These are phyloP conservation scores for Rhingia campestris DNA, from an alignment of 2,888 invertebrate genomes.

Conservation along the genomic window DNA sequence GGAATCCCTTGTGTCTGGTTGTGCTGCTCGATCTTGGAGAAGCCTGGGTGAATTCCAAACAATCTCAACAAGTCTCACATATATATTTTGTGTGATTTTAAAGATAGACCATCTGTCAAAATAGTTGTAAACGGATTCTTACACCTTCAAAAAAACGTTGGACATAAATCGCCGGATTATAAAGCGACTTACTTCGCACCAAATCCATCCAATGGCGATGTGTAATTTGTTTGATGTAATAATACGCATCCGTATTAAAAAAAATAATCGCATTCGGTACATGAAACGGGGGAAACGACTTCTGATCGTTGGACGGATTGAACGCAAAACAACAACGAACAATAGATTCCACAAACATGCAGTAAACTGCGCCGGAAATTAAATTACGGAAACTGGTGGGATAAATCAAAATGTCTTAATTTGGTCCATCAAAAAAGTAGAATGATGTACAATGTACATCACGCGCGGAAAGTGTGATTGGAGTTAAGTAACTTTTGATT, in stretches of 20 bases:
- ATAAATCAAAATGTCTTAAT: constrained; percentile 64
- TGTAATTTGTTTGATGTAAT: constrained; percentile 52
- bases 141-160: constrained; percentile 50
- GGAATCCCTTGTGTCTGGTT: constrained; percentile 18
- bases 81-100: constrained; percentile 26
- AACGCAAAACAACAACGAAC: constrained; percentile 38
- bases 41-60: constrained; percentile 13
- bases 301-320: constrained; percentile 62
- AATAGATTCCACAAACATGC: constrained; percentile 29
- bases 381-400: constrained; percentile 52
- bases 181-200: constrained; percentile 14
- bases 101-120: constrained; percentile 51
- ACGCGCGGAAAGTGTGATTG: constrained; percentile 16
- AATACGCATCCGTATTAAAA: constrained; percentile 57
- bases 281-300: constrained; percentile 53
- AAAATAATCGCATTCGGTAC: constrained; percentile 60
- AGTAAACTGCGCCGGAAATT: constrained; percentile 66
- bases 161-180: constrained; percentile 45
- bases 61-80: not conserved
- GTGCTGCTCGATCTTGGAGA: constrained; percentile 18
- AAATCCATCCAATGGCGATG: constrained; percentile 7
- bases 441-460: not conserved
- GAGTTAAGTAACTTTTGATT: constrained; percentile 42
- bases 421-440: constrained; percentile 29
- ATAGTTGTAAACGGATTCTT: constrained; percentile 54